A percentile compares a stretch with the other conserved stretches of the same genome.
phyloP scores from a whole-genome alignment of 2,113 vertebrate species.

The Alethe diademata region DNA sequence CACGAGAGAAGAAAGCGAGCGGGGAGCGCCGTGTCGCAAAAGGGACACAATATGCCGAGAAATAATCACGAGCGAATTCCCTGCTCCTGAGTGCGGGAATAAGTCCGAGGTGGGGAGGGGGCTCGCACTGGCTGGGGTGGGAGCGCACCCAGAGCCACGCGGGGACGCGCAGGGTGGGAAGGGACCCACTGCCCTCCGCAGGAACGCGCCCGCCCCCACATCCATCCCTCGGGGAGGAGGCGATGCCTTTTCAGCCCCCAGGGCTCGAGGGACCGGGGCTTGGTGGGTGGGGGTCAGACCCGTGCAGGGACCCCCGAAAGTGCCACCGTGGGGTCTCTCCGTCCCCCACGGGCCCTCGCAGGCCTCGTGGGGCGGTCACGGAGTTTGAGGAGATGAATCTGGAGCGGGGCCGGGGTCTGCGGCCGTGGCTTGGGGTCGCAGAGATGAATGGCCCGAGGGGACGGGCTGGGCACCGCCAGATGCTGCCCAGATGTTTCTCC shows the following conservation, averaged over 20 bases:
- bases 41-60: not conserved
- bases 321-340: not conserved
- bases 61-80: not conserved
- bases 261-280: fast-evolving
- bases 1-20: not conserved
- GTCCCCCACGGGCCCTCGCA: not conserved
- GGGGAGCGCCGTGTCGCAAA: not conserved
- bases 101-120: not conserved
- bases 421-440: not conserved
- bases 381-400: not conserved
- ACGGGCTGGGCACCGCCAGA: not conserved
- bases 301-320: not conserved
- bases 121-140: not conserved
- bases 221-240: not conserved
- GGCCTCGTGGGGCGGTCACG: not conserved
- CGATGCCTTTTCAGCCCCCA: not conserved
- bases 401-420: not conserved
- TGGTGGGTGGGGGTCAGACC: not conserved
- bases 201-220: not conserved
- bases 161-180: not conserved
- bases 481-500: slow-evolving; percentile 47
- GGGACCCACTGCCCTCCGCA: not conserved
- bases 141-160: not conserved
- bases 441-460: not conserved
- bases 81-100: not conserved